A percentile compares a stretch with the other conserved stretches of the same genome.
Conservation (phyloP, 2,888 invertebrate species). For the Beris chalybata region DNA sequence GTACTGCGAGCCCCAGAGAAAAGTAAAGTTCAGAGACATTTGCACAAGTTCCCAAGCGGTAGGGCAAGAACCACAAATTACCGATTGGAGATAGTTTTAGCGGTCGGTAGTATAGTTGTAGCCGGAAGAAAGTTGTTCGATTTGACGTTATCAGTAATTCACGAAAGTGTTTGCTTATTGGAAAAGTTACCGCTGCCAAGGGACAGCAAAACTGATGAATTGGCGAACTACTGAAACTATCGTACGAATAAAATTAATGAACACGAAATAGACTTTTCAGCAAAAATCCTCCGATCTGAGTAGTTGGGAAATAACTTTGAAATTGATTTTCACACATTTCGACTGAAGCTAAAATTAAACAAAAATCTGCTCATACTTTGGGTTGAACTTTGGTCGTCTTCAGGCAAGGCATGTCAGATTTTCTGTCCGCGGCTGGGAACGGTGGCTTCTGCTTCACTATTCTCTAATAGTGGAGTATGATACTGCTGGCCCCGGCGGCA, state of each 20-base stretch:
- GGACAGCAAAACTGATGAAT: background rate
- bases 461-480: too few species aligned
- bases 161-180: conserved; percentile 33
- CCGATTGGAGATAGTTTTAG: conserved; percentile 32
- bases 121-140: conserved; percentile 34
- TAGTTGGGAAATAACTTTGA: conserved; percentile 6
- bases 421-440: too few species aligned
- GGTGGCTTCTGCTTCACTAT: too few species aligned
- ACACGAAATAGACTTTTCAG: conserved; percentile 2
- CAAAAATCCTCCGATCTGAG: background rate
- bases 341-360: too few species aligned
- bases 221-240: background rate
- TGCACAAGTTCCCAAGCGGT: conserved; percentile 25
- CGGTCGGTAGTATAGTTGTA: conserved; percentile 27
- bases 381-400: too few species aligned
- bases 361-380: too few species aligned
- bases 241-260: conserved; percentile 12
- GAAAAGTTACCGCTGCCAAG: conserved; percentile 22
- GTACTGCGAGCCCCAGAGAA: background rate
- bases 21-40: conserved; percentile 27
- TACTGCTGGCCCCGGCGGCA: too few species aligned
- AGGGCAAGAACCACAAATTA: conserved; percentile 31
- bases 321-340: background rate
- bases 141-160: conserved; percentile 30
- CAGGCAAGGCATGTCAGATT: too few species aligned